phyloP scores from a whole-genome alignment of 2,888 invertebrate species.

The Ectemnius continuus region DNA sequence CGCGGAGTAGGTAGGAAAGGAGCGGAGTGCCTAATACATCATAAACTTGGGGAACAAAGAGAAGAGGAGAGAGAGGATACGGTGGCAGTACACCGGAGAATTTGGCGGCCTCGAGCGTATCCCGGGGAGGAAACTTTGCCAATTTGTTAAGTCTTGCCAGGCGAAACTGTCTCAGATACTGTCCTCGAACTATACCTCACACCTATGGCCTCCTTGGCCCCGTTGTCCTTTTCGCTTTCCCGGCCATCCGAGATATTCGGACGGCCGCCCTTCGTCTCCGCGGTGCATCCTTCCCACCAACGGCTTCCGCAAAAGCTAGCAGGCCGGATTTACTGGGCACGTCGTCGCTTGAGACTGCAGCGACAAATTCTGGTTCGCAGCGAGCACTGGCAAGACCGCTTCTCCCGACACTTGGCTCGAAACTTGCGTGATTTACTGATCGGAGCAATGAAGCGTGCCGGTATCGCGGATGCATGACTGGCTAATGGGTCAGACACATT shows the following conservation, averaged over 20 bases:
- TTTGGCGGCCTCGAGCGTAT: slow-evolving; percentile 64
- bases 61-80: slow-evolving; percentile 75
- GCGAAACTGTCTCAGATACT: slow-evolving; percentile 75
- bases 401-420: neutral
- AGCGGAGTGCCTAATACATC: slow-evolving; percentile 75
- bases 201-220: slow-evolving; percentile 56
- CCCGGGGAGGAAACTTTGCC: slow-evolving; percentile 75
- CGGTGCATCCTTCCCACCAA: slow-evolving; percentile 46
- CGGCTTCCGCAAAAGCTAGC: slow-evolving; percentile 14
- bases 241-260: slow-evolving; percentile 4
- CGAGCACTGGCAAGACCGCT: neutral
- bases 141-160: slow-evolving; percentile 77
- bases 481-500: neutral
- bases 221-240: slow-evolving; percentile 44
- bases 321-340: slow-evolving; percentile 15
- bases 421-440: slow-evolving; percentile 4
- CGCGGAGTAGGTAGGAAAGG: slow-evolving; percentile 46
- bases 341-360: neutral
- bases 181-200: slow-evolving; percentile 67
- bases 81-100: slow-evolving; percentile 69
- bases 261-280: slow-evolving; percentile 31
- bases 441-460: neutral
- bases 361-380: neutral
- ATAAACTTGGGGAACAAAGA: slow-evolving; percentile 77
- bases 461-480: neutral